Conservation (phyloP, 2,888 invertebrate species). For the Euzetes globulus region DNA sequence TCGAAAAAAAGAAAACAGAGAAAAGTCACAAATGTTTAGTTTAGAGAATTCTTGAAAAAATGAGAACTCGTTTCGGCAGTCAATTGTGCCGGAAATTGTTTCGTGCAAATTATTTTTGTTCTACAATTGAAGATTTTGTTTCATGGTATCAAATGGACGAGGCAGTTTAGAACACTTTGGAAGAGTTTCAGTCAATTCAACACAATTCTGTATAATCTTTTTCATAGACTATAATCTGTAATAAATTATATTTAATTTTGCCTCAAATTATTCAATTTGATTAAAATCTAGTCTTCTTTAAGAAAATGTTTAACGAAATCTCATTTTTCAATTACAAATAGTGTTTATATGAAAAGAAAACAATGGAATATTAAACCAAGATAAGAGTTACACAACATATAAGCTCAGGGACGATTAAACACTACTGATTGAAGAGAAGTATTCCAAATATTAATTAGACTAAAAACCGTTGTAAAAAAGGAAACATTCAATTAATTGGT, state of each 20-base stretch:
- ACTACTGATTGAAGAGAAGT: background rate
- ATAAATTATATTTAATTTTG: too few relatives aligned
- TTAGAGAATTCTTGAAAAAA: background rate
- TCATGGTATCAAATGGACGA: background rate
- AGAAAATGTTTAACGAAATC: background rate
- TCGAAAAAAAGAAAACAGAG: too few relatives aligned
- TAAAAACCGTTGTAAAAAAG: background rate
- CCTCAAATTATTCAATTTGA: too few relatives aligned
- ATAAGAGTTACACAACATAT: background rate
- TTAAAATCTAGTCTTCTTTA: too few relatives aligned
- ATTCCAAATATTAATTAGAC: background rate
- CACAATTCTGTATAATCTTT: background rate
- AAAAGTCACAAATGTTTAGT: background rate
- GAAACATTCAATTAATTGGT: background rate
- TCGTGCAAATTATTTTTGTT: background rate
- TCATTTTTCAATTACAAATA: background rate
- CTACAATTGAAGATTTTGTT: background rate
- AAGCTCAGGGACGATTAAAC: constrained; percentile 8
- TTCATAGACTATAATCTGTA: background rate
- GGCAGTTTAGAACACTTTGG: constrained; percentile 5
- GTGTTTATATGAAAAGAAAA: background rate
- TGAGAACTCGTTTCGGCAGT: background rate
- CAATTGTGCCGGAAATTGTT: background rate
- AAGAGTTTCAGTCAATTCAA: background rate
- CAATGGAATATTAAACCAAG: too few relatives aligned